Conservation (phyloP, 2,113 vertebrate species). For the Tetrax tetrax region DNA sequence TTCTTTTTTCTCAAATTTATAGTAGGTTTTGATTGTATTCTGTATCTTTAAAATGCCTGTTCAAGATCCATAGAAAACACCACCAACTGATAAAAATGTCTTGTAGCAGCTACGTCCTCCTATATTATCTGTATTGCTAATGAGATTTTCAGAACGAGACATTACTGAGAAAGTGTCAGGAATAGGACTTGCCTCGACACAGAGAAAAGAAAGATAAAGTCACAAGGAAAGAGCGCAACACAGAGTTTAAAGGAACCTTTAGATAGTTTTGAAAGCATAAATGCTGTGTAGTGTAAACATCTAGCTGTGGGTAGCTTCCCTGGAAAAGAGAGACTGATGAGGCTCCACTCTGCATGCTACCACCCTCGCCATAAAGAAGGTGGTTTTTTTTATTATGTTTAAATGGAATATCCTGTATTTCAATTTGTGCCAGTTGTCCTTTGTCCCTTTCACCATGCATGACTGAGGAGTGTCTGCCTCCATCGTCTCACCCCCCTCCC, state of each 20-base stretch:
- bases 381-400: rapidly evolving
- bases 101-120: neutral
- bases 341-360: too few species aligned
- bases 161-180: neutral
- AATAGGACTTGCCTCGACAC: neutral
- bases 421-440: neutral
- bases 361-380: neutral
- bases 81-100: neutral
- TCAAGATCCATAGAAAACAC: neutral
- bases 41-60: neutral
- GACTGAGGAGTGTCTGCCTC: neutral
- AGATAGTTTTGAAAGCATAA: neutral
- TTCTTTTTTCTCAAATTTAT: neutral
- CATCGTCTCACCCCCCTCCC: neutral
- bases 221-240: neutral
- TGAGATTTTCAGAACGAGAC: neutral
- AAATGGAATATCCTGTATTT: neutral
- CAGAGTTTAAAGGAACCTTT: neutral
- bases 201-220: neutral
- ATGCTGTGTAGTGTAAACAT: neutral
- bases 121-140: neutral
- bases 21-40: neutral
- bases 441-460: neutral
- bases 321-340: neutral
- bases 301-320: neutral